A percentile compares a stretch with the other conserved stretches of the same genome.
Conservation (phyloP, 92 coral and sea anemone species). For the Isaurus tuberculatus region DNA sequence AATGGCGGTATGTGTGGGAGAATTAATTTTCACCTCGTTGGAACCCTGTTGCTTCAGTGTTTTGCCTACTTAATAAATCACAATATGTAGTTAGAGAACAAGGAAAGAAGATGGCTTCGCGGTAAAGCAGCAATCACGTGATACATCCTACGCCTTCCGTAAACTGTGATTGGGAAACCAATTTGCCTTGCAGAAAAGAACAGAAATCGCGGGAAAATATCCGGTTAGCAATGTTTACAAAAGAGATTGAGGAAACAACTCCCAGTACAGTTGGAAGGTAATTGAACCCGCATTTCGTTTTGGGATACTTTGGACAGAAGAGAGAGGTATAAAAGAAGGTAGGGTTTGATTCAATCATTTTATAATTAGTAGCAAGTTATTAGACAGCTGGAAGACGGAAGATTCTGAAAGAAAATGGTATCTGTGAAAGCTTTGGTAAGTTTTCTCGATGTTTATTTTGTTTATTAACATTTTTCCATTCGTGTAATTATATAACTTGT, state of each 20-base stretch:
- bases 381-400: background rate
- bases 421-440: too few species aligned
- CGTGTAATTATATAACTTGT: too few species aligned
- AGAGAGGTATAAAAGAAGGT: conserved; percentile 22
- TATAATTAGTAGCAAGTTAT: background rate
- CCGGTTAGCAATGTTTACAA: conserved; percentile 5
- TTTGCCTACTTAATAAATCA: background rate
- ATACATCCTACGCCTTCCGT: conserved; percentile 44
- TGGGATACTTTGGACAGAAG: background rate
- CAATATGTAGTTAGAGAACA: background rate
- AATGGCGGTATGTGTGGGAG: background rate
- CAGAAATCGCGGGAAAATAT: conserved; percentile 8
- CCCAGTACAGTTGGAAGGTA: background rate
- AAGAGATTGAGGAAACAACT: conserved; percentile 9
- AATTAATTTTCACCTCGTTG: background rate
- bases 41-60: background rate
- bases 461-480: too few species aligned
- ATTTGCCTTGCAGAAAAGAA: background rate
- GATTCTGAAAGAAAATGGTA: background rate
- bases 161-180: background rate
- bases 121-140: background rate
- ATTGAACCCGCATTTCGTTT: conserved; percentile 13
- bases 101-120: background rate
- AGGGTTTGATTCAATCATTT: background rate
- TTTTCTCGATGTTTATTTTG: too few species aligned